Percentiles rank a stretch among this genome's conserved stretches.
Conservation (phyloP, 2,888 invertebrate genomes). For the Macroteleia sp. region DNA sequence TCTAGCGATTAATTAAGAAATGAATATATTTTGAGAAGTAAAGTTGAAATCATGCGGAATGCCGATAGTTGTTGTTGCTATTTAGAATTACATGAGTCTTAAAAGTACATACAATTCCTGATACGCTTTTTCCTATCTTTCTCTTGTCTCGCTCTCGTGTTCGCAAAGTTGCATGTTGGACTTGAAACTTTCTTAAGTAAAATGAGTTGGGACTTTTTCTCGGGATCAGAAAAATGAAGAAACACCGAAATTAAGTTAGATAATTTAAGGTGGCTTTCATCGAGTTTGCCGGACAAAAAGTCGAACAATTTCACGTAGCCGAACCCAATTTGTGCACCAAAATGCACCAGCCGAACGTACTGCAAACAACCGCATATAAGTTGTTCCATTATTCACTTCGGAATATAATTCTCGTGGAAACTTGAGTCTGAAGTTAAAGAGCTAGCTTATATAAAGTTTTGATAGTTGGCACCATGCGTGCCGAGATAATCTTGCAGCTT, state of each 20-base stretch:
- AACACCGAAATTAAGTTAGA: slow-evolving; percentile 44
- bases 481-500: slow-evolving; percentile 7
- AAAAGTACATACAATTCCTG: slow-evolving; percentile 25
- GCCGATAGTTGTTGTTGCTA: slow-evolving; percentile 19
- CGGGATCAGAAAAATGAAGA: slow-evolving; percentile 30
- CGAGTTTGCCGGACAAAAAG: slow-evolving; percentile 11
- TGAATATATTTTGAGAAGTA: no score
- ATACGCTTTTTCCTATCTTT: slow-evolving; percentile 22
- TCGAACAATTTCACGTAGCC: slow-evolving; percentile 10
- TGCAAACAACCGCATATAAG: slow-evolving; percentile 24
- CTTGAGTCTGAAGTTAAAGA: slow-evolving; percentile 5
- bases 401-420: slow-evolving; percentile 16
- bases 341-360: no score
- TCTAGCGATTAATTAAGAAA: no score
- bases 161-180: slow-evolving; percentile 36
- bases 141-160: not conserved
- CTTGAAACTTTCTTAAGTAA: slow-evolving; percentile 43
- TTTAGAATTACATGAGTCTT: slow-evolving; percentile 43
- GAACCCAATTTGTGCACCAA: slow-evolving; percentile 21
- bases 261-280: slow-evolving; percentile 33
- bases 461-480: not conserved
- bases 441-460: slow-evolving; percentile 26
- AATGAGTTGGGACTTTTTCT: slow-evolving; percentile 36
- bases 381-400: slow-evolving; percentile 30
- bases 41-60: slow-evolving; percentile 9